Evolutionary conservation across 1,140 invertebrate species (phyloP).

Genomic region (Leptinotarsa lineolata): DNA sequence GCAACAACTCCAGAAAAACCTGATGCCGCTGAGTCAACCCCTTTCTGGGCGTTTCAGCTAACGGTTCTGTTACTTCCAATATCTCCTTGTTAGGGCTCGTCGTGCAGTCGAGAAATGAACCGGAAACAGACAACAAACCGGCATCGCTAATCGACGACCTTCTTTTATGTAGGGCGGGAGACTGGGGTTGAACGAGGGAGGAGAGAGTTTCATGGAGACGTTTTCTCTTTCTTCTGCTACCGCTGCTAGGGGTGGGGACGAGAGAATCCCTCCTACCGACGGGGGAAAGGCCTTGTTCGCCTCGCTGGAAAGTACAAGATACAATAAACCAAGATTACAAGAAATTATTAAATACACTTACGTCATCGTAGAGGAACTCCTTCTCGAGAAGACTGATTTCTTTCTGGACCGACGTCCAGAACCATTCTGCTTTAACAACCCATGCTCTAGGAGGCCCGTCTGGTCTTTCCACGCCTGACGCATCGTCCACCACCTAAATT

Average conservation of each 20-base stretch:
- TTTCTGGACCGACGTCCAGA: conserved; percentile 96
- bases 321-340: background rate
- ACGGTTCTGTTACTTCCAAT: conserved; percentile 61
- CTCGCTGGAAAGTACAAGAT: conserved; percentile 57
- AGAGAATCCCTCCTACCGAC: conserved; percentile 66
- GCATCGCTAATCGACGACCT: conserved; percentile 83
- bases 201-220: conserved; percentile 61
- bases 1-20: conserved; percentile 90
- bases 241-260: conserved; percentile 57
- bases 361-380: conserved; percentile 84
- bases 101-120: conserved; percentile 85
- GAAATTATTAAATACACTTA: conserved; percentile 58
- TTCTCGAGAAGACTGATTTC: conserved; percentile 88
- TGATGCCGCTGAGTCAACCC: conserved; percentile 78
- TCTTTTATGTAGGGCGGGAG: conserved; percentile 66
- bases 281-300: conserved; percentile 63
- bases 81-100: conserved; percentile 71
- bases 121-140: conserved; percentile 79
- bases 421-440: conserved; percentile 92
- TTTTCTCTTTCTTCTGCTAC: conserved; percentile 72
- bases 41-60: conserved; percentile 66
- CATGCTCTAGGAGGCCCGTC: conserved; percentile 67
- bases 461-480: conserved; percentile 69
- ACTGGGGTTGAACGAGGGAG: conserved; percentile 56
- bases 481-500: conserved; percentile 78